Conservation (phyloP, 2,888 invertebrate species). For the Therioaphis trifolii region DNA sequence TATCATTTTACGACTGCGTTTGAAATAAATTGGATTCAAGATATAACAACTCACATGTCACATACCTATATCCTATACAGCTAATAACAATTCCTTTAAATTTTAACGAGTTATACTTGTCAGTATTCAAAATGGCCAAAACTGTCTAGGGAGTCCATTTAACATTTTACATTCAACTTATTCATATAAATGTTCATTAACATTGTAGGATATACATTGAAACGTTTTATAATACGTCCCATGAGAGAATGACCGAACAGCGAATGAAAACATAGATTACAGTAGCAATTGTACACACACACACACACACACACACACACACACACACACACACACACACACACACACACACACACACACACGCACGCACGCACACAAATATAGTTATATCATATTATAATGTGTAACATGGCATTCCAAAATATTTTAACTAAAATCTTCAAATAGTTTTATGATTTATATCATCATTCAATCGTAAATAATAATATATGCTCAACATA, state of each 20-base stretch:
- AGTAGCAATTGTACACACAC: background rate
- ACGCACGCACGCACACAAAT: too few species aligned
- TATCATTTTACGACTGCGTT: background rate
- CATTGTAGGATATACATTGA: background rate
- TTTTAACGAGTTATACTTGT: conserved; percentile 29
- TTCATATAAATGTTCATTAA: conserved; percentile 38
- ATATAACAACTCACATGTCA: background rate
- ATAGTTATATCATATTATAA: too few species aligned
- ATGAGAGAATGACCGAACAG: conserved; percentile 32
- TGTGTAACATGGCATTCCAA: conserved; percentile 18
- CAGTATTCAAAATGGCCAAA: background rate
- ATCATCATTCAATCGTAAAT: background rate
- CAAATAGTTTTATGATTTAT: background rate
- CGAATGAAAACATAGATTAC: background rate
- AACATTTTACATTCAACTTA: conserved; percentile 31
- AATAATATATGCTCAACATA: background rate
- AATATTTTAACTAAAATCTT: conserved; percentile 7
- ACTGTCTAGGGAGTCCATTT: conserved; percentile 29
- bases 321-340: too few species aligned
- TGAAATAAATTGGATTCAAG: background rate
- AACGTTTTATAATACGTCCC: conserved; percentile 49
- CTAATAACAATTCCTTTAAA: conserved; percentile 28
- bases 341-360: background rate
- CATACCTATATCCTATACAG: too few species aligned
- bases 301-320: too few species aligned